Evolutionary conservation across 1,140 invertebrate genomes (phyloP).

Genomic region (Hycleus phaleratus): DNA sequence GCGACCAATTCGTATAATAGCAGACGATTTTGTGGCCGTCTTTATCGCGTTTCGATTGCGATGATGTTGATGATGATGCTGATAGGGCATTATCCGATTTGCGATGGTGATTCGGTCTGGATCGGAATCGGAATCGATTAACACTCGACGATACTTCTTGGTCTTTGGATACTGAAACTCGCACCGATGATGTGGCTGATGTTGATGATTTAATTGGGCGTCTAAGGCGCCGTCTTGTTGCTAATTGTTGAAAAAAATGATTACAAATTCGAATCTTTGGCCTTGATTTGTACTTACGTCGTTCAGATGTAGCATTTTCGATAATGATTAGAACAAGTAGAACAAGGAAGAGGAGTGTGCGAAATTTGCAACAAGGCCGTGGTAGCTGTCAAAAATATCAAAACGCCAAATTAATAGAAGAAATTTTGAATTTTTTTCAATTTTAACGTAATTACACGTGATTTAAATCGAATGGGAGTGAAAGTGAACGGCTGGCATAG

Average conservation of each 20-base stretch:
- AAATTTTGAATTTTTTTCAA: neutral
- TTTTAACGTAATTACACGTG: neutral
- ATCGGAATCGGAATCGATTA: conserved; percentile 60
- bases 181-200: conserved; percentile 17
- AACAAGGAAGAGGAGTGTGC: conserved; percentile 25
- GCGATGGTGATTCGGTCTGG: conserved; percentile 44
- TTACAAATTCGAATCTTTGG: neutral
- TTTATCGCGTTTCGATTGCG: conserved; percentile 45
- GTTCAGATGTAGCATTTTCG: conserved; percentile 22
- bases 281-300: conserved; percentile 19
- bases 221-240: conserved; percentile 46
- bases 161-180: conserved; percentile 45
- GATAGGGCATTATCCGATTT: conserved; percentile 48
- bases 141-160: conserved; percentile 58
- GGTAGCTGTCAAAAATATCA: conserved; percentile 25
- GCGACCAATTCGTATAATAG: conserved; percentile 97
- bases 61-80: conserved; percentile 38
- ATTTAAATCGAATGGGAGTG: neutral
- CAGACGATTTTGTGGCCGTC: conserved; percentile 74
- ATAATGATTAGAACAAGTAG: conserved; percentile 27
- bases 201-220: conserved; percentile 35
- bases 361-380: conserved; percentile 29
- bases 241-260: conserved; percentile 30
- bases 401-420: neutral
- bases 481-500: neutral